Evolutionary conservation across 2,888 invertebrate species (phyloP), one percentile per base, ranked within the genome.

Genomic region (Scaptomyza parva): DNA sequence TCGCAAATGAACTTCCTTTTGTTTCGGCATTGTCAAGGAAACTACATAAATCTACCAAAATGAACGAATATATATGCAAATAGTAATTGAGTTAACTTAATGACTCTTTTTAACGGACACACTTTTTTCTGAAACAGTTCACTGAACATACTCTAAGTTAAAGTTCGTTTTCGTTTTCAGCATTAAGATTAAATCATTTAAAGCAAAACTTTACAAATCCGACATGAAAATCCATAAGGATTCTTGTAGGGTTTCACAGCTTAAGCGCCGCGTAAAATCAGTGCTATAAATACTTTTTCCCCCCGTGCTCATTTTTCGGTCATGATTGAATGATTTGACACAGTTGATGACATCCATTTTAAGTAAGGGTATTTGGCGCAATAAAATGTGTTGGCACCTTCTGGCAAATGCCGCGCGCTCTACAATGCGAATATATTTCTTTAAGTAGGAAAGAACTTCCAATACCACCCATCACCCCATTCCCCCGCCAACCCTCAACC

Each of bases 351-450:
- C 12, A 24, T 57, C 55, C 64, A 43, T 8, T 20, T 28, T 26
- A 17, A 2, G 48, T 17, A 41, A 82, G 85, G 28, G 82, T 70
- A 77, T 67, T 45, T 47, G 47, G 54, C 44, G 74, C 85, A 87
- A 82, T 82, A 87, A 82, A 82, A 82, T 82, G 82, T 82, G 87
- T 82, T 82, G 82, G 82, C 82, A 82, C 82, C 87, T 82, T 82
- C 87, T 82, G 82, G 87, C 82, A 76, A 81, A 87, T 82, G 87
- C 76, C 71, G 80, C 30, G 12, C 77, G 81, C 74, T 69, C 74
- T 69, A 81, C 80, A 81, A 86, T 86, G 74, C 77, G 81, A 86
- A 79, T 69, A 68, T 57, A 82, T 83, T 71, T 65, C 71, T 86
- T 71, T 86, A 86, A 86, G 86, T 86, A 79, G 74, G 83, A 67